These are phyloP conservation scores for Scylla paramamosain DNA, from an alignment of 1,140 invertebrate genomes.

Conservation along the genomic window DNA sequence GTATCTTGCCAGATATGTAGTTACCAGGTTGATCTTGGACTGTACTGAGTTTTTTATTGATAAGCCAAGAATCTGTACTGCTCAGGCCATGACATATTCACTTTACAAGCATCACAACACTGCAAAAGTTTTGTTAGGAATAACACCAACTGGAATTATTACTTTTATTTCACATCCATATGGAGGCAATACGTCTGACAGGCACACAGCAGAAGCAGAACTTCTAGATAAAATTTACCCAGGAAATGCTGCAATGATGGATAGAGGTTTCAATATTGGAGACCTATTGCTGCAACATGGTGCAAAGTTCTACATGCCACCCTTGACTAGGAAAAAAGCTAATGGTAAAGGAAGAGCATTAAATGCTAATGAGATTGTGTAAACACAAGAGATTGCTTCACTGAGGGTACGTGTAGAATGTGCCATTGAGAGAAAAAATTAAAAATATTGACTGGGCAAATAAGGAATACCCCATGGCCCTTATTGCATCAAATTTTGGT, in stretches of 20 bases:
- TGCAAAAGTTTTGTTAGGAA: conserved; percentile 10
- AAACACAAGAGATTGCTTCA: background rate
- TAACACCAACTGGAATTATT: background rate
- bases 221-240: background rate
- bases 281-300: conserved; percentile 19
- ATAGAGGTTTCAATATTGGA: too few relatives aligned
- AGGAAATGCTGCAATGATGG: background rate
- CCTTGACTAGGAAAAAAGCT: background rate
- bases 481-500: too few relatives aligned
- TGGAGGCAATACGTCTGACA: background rate
- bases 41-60: background rate
- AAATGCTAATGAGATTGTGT: background rate
- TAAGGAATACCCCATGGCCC: too few relatives aligned
- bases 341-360: background rate
- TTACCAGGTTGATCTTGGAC: background rate
- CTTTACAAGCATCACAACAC: background rate
- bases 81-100: background rate
- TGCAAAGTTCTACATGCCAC: conserved; percentile 9
- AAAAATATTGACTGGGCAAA: too few relatives aligned
- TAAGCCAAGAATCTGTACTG: background rate
- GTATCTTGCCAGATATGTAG: too few relatives aligned
- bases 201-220: background rate
- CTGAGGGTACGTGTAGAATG: too few relatives aligned
- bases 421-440: too few relatives aligned
- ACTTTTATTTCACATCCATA: background rate